Conservation (phyloP, 2,113 vertebrate species). For the Aphelocoma coerulescens region DNA sequence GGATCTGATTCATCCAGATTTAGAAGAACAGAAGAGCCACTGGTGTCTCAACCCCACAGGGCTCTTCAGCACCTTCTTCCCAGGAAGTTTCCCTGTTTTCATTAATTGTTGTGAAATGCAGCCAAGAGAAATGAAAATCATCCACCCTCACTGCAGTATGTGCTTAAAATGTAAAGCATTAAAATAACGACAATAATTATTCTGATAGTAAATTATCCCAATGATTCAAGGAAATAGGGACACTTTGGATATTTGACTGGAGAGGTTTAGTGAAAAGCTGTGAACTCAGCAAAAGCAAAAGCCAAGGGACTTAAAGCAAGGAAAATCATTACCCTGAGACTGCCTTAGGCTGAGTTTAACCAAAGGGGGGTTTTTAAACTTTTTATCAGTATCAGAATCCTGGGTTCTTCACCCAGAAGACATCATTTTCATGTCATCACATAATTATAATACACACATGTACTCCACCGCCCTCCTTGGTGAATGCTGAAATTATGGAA, state of each 20-base stretch:
- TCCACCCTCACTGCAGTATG: not conserved
- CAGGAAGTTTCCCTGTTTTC: not conserved
- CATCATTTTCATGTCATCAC: not conserved
- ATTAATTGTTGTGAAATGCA: not conserved
- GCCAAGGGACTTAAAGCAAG: not conserved
- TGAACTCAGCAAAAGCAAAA: not conserved
- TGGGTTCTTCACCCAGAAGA: not conserved
- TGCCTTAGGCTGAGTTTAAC: not conserved
- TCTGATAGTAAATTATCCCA: not conserved
- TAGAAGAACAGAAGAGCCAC: not conserved
- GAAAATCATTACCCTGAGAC: not conserved
- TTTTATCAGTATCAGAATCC: not conserved
- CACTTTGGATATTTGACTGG: not conserved
- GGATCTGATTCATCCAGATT: not conserved
- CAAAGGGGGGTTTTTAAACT: not conserved
- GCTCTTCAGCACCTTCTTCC: not conserved
- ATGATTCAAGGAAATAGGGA: not conserved
- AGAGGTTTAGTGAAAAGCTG: not conserved
- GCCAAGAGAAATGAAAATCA: not conserved
- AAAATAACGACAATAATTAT: not conserved
- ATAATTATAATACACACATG: not conserved
- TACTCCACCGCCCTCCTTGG: not conserved
- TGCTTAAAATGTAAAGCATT: not conserved
- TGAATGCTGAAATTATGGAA: not conserved
- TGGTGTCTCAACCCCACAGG: not conserved